Evolutionary conservation across 2,888 invertebrate species (phyloP).

Genomic region (Beris morrisii): DNA sequence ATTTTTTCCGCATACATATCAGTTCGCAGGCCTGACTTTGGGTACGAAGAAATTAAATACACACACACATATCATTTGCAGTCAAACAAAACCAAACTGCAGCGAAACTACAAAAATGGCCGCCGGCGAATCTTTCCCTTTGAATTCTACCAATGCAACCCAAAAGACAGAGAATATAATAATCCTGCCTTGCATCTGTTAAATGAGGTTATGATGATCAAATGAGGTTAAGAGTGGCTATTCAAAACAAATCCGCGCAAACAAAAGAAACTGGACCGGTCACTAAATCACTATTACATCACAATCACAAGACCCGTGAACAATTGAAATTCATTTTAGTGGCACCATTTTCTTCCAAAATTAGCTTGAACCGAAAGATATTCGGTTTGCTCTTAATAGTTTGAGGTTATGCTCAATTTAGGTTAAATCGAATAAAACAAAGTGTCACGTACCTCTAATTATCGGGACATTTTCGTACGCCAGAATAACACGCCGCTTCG

Average conservation of each 20-base stretch:
- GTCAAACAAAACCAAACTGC: too few relatives aligned
- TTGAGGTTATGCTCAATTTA: conserved; percentile 40
- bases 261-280: conserved; percentile 1
- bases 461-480: conserved; percentile 22
- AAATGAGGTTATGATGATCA: conserved; percentile 39
- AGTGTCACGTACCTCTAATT: conserved; percentile 30
- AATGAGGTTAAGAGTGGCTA: conserved; percentile 38
- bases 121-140: conserved; percentile 12
- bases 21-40: too few relatives aligned
- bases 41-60: too few relatives aligned
- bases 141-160: conserved; percentile 20
- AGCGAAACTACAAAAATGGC: conserved; percentile 26
- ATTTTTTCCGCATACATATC: too few relatives aligned
- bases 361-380: neutral
- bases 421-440: conserved; percentile 33
- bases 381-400: too few relatives aligned
- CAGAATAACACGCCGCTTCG: conserved; percentile 1
- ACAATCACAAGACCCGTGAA: conserved; percentile 27
- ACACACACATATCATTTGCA: too few relatives aligned
- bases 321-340: neutral
- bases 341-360: conserved; percentile 19
- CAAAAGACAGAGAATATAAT: conserved; percentile 15
- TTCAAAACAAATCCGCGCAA: conserved; percentile 30
- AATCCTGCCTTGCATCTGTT: neutral
- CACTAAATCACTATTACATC: conserved; percentile 32